Evolutionary conservation across 1,140 invertebrate species (phyloP).

Genomic region (Bilobella aurantiaca): DNA sequence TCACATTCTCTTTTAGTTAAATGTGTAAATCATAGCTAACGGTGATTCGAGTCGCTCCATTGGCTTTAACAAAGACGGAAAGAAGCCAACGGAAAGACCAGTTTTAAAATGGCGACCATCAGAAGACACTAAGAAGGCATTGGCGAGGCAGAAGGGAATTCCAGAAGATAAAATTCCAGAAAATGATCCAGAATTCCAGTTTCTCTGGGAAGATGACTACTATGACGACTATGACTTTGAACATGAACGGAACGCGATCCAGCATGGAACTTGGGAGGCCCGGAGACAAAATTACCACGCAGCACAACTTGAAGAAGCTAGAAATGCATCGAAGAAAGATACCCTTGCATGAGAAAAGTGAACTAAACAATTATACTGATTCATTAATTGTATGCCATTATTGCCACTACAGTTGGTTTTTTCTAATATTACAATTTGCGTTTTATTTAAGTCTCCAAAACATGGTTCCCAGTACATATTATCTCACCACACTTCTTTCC

Average conservation of each 20-base stretch:
- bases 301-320: background rate
- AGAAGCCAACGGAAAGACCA: background rate
- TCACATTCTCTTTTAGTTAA: background rate
- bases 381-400: background rate
- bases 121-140: background rate
- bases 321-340: background rate
- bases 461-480: no score
- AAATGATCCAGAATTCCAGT: constrained; percentile 3
- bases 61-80: background rate
- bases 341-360: no score
- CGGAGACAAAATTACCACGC: constrained; percentile 5
- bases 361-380: background rate
- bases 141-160: background rate
- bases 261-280: constrained; percentile 7
- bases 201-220: constrained; percentile 5
- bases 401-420: no score
- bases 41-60: background rate
- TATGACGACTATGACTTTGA: constrained; percentile 15
- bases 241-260: background rate
- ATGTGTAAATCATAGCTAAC: no score
- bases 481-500: no score
- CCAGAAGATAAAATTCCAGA: background rate
- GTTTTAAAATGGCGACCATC: constrained; percentile 1
- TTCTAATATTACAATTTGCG: no score
- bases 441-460: no score